phyloP scores from a whole-genome alignment of 2,113 vertebrate genomes.

The Forbesichthys agassizii region DNA sequence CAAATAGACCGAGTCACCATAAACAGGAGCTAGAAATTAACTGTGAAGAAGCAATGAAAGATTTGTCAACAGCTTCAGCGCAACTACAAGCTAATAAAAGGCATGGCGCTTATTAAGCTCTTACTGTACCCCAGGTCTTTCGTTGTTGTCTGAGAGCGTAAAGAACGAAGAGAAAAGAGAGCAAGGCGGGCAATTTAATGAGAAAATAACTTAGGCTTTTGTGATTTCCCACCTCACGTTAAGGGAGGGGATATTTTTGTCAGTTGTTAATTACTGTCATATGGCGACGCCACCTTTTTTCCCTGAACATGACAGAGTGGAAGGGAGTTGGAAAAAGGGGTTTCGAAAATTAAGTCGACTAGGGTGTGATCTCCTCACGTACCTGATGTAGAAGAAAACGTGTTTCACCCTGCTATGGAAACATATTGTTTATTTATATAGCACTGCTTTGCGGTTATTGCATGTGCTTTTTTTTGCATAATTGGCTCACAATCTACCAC shows the following conservation, averaged over 20 bases:
- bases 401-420: slow-evolving; percentile 53
- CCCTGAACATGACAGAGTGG: slow-evolving; percentile 79
- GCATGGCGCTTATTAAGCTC: slow-evolving; percentile 82
- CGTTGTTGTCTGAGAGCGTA: slow-evolving; percentile 28
- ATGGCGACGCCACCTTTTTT: slow-evolving; percentile 86
- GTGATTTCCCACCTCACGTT: slow-evolving; percentile 92
- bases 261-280: slow-evolving; percentile 97
- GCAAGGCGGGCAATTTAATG: slow-evolving; percentile 87
- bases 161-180: slow-evolving; percentile 68
- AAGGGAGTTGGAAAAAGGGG: slow-evolving; percentile 23
- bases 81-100: slow-evolving; percentile 61
- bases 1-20: too few species aligned
- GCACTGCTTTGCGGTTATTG: slow-evolving; percentile 12
- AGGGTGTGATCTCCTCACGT: slow-evolving; percentile 72
- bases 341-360: slow-evolving; percentile 75
- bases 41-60: slow-evolving; percentile 76
- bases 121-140: slow-evolving; percentile 77
- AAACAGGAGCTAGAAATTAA: slow-evolving; percentile 50
- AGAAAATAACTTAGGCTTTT: slow-evolving; percentile 86
- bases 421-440: slow-evolving; percentile 39
- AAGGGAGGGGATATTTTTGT: slow-evolving; percentile 93
- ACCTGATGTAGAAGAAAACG: slow-evolving; percentile 71
- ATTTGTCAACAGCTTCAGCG: slow-evolving; percentile 67
- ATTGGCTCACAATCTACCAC: slow-evolving; percentile 5
- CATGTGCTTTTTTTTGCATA: background rate